Evolutionary conservation across 2,888 invertebrate genomes (phyloP).

Genomic region (Linnaemya tessellans): DNA sequence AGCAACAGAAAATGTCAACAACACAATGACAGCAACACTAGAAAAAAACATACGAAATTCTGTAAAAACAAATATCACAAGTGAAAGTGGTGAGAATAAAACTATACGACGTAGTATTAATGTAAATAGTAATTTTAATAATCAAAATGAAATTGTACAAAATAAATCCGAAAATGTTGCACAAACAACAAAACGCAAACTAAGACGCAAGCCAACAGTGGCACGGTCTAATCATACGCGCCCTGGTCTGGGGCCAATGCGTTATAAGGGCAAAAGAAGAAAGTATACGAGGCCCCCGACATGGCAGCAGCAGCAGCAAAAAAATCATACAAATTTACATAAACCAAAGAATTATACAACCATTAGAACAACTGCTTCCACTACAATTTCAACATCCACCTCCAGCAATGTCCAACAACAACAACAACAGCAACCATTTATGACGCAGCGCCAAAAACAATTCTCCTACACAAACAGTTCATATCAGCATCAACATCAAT

Average conservation of each 20-base stretch:
- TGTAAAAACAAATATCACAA: slow-evolving; percentile 16
- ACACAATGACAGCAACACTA: slow-evolving; percentile 22
- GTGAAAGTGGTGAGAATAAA: slow-evolving; percentile 44
- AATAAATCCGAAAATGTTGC: slow-evolving; percentile 70
- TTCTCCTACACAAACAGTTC: slow-evolving; percentile 69
- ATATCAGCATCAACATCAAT: slow-evolving; percentile 71
- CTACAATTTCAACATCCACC: slow-evolving; percentile 41
- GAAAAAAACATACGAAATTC: slow-evolving; percentile 19
- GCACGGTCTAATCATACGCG: slow-evolving; percentile 58
- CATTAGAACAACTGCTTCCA: slow-evolving; percentile 68
- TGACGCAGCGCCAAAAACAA: slow-evolving; percentile 73
- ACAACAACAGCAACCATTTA: slow-evolving; percentile 63
- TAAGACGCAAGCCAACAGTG: slow-evolving; percentile 76
- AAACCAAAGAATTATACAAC: slow-evolving; percentile 75
- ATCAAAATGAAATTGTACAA: slow-evolving; percentile 78
- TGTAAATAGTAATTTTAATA: slow-evolving; percentile 73
- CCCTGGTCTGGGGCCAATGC: slow-evolving; percentile 58
- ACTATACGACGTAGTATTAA: slow-evolving; percentile 71
- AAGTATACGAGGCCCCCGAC: slow-evolving; percentile 73
- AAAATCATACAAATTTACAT: slow-evolving; percentile 63
- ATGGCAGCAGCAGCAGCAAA: slow-evolving; percentile 53
- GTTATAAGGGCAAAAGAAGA: slow-evolving; percentile 76
- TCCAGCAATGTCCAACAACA: slow-evolving; percentile 48
- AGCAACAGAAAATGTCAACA: slow-evolving; percentile 48
- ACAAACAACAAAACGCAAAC: slow-evolving; percentile 75